Percentiles rank a stretch among this genome's conserved stretches.
Evolutionary conservation across 1,140 invertebrate species (phyloP).

Genomic region (Gonatopus flavifemur): DNA sequence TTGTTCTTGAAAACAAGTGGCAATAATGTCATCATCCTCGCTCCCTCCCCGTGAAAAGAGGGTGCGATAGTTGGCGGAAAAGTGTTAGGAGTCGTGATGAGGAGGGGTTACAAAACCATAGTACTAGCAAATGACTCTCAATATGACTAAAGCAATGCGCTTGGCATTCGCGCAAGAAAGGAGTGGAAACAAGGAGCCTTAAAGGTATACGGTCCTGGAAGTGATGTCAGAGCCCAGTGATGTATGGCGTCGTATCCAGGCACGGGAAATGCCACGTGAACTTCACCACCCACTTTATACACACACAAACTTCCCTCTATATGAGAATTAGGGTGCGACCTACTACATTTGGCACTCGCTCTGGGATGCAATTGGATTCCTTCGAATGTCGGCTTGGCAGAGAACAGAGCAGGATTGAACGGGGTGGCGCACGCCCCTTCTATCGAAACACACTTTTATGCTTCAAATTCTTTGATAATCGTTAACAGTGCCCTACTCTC

Average conservation of each 20-base stretch:
- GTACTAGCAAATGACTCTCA: slow-evolving; percentile 44
- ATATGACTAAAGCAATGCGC: slow-evolving; percentile 46
- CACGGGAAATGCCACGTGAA: slow-evolving; percentile 43
- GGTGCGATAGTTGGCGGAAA: slow-evolving; percentile 12
- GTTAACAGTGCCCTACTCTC: too few species aligned
- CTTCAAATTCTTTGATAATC: too few species aligned
- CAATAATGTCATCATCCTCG: slow-evolving; percentile 13
- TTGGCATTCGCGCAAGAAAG: slow-evolving; percentile 17
- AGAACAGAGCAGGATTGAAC: too few species aligned
- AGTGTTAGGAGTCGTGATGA: slow-evolving; percentile 9
- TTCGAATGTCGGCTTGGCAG: neutral
- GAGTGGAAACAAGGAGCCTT: slow-evolving; percentile 27
- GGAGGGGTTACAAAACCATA: slow-evolving; percentile 20
- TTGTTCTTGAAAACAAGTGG: slow-evolving; percentile 12
- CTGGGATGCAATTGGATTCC: slow-evolving; percentile 19
- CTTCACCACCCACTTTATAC: slow-evolving; percentile 21
- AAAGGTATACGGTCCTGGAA: slow-evolving; percentile 19
- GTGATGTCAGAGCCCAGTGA: slow-evolving; percentile 42
- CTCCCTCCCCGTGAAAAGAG: slow-evolving; percentile 9
- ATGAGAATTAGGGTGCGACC: slow-evolving; percentile 35
- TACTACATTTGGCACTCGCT: slow-evolving; percentile 23
- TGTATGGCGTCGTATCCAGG: slow-evolving; percentile 32
- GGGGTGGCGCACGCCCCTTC: too few species aligned
- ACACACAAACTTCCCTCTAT: slow-evolving; percentile 7
- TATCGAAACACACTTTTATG: too few species aligned